These are phyloP conservation scores for Leucophenga maculata DNA, from an alignment of 2,888 invertebrate species.

Conservation along the genomic window DNA sequence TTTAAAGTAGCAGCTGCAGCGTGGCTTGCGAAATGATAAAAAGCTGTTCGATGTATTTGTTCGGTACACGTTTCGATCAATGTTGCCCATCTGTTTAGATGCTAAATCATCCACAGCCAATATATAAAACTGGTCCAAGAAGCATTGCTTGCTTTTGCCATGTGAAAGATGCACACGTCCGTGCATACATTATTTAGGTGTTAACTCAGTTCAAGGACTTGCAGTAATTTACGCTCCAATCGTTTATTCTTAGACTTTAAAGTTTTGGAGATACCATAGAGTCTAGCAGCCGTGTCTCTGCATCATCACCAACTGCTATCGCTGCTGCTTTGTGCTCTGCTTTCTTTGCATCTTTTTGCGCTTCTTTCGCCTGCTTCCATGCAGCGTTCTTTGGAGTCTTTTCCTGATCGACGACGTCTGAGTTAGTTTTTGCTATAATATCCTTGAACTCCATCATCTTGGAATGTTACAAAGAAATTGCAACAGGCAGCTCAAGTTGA, in stretches of 20 bases:
- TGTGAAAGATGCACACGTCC: conserved; percentile 94
- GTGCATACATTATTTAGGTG: conserved; percentile 75
- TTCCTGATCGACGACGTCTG: conserved; percentile 49
- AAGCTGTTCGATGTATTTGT: conserved; percentile 79
- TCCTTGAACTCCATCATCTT: conserved; percentile 69
- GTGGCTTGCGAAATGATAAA: conserved; percentile 90
- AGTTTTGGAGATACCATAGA: conserved; percentile 82
- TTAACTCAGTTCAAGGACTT: conserved; percentile 74
- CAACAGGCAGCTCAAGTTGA: not conserved
- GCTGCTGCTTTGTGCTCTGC: conserved; percentile 75
- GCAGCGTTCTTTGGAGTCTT: conserved; percentile 87
- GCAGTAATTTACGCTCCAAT: conserved; percentile 75
- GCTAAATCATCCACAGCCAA: conserved; percentile 83
- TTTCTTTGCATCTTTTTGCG: conserved; percentile 85
- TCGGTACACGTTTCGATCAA: conserved; percentile 94
- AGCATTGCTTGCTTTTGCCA: conserved; percentile 97
- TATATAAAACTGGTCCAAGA: conserved; percentile 91
- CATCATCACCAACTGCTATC: conserved; percentile 50
- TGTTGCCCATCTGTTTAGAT: conserved; percentile 98
- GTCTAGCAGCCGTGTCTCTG: conserved; percentile 82
- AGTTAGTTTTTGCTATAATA: conserved; percentile 46
- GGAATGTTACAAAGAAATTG: conserved; percentile 43
- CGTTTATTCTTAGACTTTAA: conserved; percentile 76
- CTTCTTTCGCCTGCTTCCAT: conserved; percentile 94
- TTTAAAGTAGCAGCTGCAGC: conserved; percentile 90